Evolutionary conservation across 1,140 invertebrate species (phyloP), one percentile per base, ranked within the genome.

Genomic region (Apis florea): DNA sequence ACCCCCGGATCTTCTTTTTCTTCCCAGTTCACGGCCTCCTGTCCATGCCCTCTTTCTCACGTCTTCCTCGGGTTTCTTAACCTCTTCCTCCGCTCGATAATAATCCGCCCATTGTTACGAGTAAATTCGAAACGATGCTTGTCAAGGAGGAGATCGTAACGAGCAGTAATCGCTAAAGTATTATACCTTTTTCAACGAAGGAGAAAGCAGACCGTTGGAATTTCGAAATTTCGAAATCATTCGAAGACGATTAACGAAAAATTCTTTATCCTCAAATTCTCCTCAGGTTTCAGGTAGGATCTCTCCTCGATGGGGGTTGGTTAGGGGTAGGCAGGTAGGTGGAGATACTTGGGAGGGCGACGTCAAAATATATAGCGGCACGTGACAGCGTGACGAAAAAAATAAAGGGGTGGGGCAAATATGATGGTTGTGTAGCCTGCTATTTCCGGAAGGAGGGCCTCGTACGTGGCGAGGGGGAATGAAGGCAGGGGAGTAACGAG

Each of bases 351-450:
- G 78, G 86, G 89, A 90, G 88, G 84, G 79, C 83, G 83, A 86
- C 84, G 82, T 88, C 86, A 85, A 88, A 90, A 90, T 91, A 89
- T 91, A 90, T 89, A 85, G 87, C 84, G 69, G 67, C 69, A 68
- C 83, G 56, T 91, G 89, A 91, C 91, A 91, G 85, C 59, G 79
- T 66, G 79, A 85, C 83, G 87, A 89, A 89, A 75, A n/a, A 91
- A 91, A 88, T 88, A 88, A 91, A 40, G 31, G 26, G 26, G 26
- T 31, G 84, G 81, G 85, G 85, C 86, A 91, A 89, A 91, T 92
- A 91, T 91, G 89, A 92, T 90, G 88, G 89, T 89, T 89, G 82
- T 84, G 86, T 86, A 89, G 89, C 83, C 84, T 87, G 86, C 83
- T 89, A 87, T 91, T 91, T 90, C 82, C 84, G 80, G 74, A 72